These are phyloP conservation scores for Arothron firmamentum DNA, from an alignment of 2,113 vertebrate genomes.

Conservation along the genomic window DNA sequence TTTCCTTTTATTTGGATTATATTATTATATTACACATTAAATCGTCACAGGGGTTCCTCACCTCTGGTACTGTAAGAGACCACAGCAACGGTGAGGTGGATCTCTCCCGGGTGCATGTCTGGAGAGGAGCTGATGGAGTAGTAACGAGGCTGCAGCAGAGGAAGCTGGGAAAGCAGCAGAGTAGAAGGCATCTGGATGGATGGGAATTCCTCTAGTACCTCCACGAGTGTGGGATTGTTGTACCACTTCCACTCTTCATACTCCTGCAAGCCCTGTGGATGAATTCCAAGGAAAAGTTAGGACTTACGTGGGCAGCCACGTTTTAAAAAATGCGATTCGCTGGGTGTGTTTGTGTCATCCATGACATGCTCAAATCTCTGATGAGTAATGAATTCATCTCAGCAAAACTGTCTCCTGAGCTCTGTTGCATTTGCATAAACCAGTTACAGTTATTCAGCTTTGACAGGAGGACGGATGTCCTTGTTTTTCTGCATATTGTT, in stretches of 20 bases:
- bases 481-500: no score
- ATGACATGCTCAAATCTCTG: constrained; percentile 17
- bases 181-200: constrained; percentile 93
- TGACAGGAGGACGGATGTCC: no score
- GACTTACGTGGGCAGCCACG: no score
- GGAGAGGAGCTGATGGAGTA: constrained; percentile 99
- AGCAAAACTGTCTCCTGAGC: no score
- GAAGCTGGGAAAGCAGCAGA: constrained; percentile 92
- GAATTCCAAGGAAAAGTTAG: neutral
- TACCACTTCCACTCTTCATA: constrained; percentile 99
- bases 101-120: constrained; percentile 85
- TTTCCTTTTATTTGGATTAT: no score
- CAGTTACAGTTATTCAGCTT: no score
- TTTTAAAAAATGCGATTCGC: no score
- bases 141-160: constrained; percentile 91
- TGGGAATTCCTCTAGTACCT: constrained; percentile 93
- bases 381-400: no score
- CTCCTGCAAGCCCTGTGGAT: constrained; percentile 88
- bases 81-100: constrained; percentile 94
- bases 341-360: constrained; percentile 45
- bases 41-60: constrained; percentile 38
- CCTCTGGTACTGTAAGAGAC: constrained; percentile 91
- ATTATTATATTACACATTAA: no score
- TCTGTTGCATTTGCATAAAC: no score
- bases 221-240: constrained; percentile 91